Conservation (phyloP, 2,888 invertebrate genomes). For the Sisyra terminalis region DNA sequence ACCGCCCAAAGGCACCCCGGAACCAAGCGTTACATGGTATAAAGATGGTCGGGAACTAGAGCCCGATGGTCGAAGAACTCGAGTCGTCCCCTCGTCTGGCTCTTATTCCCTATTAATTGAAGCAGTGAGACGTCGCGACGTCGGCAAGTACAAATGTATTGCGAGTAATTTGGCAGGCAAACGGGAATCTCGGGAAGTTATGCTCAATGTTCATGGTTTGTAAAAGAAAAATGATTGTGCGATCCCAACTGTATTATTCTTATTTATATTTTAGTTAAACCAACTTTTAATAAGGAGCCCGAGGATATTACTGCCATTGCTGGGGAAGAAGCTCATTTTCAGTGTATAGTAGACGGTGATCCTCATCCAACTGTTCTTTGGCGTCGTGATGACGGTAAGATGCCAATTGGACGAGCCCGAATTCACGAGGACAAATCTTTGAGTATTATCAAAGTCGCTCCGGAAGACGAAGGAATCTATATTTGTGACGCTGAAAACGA, state of each 20-base stretch:
- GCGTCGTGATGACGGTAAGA: constrained; percentile 35
- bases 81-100: constrained; percentile 30
- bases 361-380: constrained; percentile 78
- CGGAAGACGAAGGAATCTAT: constrained; percentile 75
- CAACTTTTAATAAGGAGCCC: constrained; percentile 76
- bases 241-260: too few relatives aligned
- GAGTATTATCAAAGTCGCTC: constrained; percentile 64
- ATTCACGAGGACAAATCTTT: constrained; percentile 48
- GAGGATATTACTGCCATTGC: constrained; percentile 71
- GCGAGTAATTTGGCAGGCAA: constrained; percentile 84
- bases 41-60: constrained; percentile 42
- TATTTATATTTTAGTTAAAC: constrained; percentile 47
- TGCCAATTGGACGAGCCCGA: constrained; percentile 62
- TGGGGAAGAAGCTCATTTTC: constrained; percentile 73
- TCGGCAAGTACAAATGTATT: constrained; percentile 82
- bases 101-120: constrained; percentile 53
- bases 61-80: constrained; percentile 28
- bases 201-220: constrained; percentile 65
- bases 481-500: constrained; percentile 82
- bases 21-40: constrained; percentile 85
- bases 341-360: constrained; percentile 82
- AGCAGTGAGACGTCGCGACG: constrained; percentile 76
- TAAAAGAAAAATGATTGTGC: too few relatives aligned
- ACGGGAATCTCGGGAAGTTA: constrained; percentile 66
- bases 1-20: constrained; percentile 91